Percentiles rank a stretch among this genome's conserved stretches.
phyloP scores from a whole-genome alignment of 1,140 invertebrate genomes.

The Gonatopus flavifemur region DNA sequence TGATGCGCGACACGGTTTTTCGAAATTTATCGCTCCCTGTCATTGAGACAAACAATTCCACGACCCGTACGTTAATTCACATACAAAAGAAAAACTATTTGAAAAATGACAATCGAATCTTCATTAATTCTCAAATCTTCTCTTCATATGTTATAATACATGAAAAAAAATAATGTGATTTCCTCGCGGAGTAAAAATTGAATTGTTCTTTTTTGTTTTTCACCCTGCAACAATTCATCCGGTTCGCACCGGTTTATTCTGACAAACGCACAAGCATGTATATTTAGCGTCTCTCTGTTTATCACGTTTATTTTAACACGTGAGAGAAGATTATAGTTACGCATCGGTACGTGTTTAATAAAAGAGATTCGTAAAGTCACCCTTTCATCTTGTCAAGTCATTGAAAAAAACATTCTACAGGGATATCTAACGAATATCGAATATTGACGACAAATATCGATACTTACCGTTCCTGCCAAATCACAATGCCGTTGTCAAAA shows the following conservation, averaged over 20 bases:
- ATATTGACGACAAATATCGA: too few species aligned
- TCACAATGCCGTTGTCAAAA: too few species aligned
- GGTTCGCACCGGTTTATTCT: slow-evolving; percentile 20
- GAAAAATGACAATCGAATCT: neutral
- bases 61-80: too few species aligned
- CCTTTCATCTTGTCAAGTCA: too few species aligned
- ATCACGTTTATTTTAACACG: slow-evolving; percentile 31
- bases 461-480: too few species aligned
- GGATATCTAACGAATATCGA: neutral
- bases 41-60: too few species aligned
- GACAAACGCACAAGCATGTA: slow-evolving; percentile 20
- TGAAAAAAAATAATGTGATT: too few species aligned
- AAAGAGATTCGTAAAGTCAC: slow-evolving; percentile 1
- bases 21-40: too few species aligned
- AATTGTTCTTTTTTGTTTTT: slow-evolving; percentile 14
- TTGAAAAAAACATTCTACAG: neutral
- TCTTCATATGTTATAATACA: slow-evolving; percentile 4
- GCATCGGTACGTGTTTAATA: neutral
- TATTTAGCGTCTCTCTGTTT: slow-evolving; percentile 36
- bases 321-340: slow-evolving; percentile 17
- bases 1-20: too few species aligned
- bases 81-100: neutral
- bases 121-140: neutral
- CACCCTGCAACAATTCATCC: too few species aligned
- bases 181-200: neutral